A percentile compares a stretch with the other conserved stretches of the same genome.
phyloP scores from a whole-genome alignment of 2,113 vertebrate genomes.

The Hyaena hyaena region DNA sequence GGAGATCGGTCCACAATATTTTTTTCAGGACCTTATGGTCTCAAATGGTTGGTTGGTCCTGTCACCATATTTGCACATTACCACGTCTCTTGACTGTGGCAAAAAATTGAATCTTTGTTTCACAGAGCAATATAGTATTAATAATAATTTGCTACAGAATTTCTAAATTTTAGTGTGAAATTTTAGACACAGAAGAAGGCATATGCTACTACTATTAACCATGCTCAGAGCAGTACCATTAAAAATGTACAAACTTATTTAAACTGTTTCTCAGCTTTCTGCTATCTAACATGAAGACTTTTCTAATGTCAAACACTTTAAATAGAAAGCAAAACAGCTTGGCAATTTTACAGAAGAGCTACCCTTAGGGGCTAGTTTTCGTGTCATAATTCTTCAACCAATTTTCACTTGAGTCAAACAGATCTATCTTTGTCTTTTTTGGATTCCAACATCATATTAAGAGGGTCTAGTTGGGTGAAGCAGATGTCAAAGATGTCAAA shows the following conservation, averaged over 20 bases:
- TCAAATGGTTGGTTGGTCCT: slow-evolving; percentile 10
- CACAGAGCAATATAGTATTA: neutral
- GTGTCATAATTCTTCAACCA: slow-evolving; percentile 57
- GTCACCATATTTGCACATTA: neutral
- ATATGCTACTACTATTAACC: neutral
- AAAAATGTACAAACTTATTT: slow-evolving; percentile 7
- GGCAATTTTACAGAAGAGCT: slow-evolving; percentile 58
- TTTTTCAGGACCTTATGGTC: slow-evolving; percentile 5
- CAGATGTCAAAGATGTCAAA: slow-evolving; percentile 78
- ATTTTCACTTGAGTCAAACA: slow-evolving; percentile 71
- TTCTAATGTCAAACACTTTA: slow-evolving; percentile 35
- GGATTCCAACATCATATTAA: slow-evolving; percentile 62
- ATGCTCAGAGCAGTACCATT: neutral
- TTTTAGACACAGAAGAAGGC: slow-evolving; percentile 32
- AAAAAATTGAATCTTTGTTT: slow-evolving; percentile 47
- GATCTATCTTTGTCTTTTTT: slow-evolving; percentile 70
- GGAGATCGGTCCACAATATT: neutral
- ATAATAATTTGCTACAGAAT: slow-evolving; percentile 17
- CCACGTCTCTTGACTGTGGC: neutral
- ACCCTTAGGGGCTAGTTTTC: slow-evolving; percentile 8
- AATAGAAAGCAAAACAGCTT: slow-evolving; percentile 52
- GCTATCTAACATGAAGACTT: slow-evolving; percentile 30
- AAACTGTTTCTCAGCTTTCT: neutral
- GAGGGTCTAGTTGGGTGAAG: slow-evolving; percentile 70
- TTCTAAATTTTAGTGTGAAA: slow-evolving; percentile 44